These are phyloP conservation scores for Pammene aurita DNA, from an alignment of 2,888 invertebrate genomes.

Conservation along the genomic window DNA sequence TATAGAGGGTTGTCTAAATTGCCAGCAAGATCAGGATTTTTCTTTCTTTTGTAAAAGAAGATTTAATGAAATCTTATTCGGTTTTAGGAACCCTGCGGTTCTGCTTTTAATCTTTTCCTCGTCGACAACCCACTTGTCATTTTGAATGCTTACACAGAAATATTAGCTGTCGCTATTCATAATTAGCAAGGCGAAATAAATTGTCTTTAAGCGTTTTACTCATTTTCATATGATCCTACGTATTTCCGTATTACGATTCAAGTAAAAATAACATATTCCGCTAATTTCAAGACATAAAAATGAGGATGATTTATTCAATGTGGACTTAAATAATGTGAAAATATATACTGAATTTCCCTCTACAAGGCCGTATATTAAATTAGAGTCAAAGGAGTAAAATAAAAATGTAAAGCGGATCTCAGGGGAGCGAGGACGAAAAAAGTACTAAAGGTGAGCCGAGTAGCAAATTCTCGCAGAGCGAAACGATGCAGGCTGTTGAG, in stretches of 20 bases:
- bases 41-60: slow-evolving; percentile 61
- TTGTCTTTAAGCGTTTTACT: background rate
- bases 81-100: slow-evolving; percentile 52
- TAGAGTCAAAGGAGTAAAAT: slow-evolving; percentile 75
- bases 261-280: slow-evolving; percentile 7
- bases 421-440: slow-evolving; percentile 61
- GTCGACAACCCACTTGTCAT: slow-evolving; percentile 34
- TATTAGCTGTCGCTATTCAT: slow-evolving; percentile 22
- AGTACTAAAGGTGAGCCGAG: slow-evolving; percentile 48
- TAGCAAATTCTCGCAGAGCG: slow-evolving; percentile 52
- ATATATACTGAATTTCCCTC: slow-evolving; percentile 72
- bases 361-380: slow-evolving; percentile 74
- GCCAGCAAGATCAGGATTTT: slow-evolving; percentile 68
- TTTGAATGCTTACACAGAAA: slow-evolving; percentile 33
- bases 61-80: slow-evolving; percentile 71
- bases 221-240: background rate
- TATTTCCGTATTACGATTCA: background rate
- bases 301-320: slow-evolving; percentile 57
- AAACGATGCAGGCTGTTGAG: slow-evolving; percentile 54
- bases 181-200: slow-evolving; percentile 15
- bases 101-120: slow-evolving; percentile 41
- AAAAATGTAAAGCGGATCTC: slow-evolving; percentile 73
- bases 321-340: slow-evolving; percentile 69
- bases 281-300: slow-evolving; percentile 7
- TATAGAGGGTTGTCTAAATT: slow-evolving; percentile 76